These are phyloP conservation scores for Ciconia maguari DNA, from an alignment of 2,113 vertebrate species.

Conservation along the genomic window DNA sequence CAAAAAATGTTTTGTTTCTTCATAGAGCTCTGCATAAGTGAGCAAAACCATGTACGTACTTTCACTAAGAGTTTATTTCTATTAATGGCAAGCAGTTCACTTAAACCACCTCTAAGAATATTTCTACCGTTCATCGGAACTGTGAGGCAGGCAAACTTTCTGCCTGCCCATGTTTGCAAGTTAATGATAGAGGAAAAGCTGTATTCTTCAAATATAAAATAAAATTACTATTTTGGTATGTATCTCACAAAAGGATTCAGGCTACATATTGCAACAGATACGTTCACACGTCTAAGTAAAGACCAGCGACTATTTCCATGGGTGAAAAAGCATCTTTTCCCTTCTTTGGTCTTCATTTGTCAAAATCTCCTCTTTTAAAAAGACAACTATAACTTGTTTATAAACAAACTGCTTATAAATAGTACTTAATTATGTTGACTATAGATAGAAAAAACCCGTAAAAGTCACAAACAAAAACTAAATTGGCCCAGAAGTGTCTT, in stretches of 20 bases:
- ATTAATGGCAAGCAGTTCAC: not conserved
- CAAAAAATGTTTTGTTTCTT: not conserved
- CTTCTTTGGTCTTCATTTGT: not conserved
- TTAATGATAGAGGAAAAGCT: not conserved
- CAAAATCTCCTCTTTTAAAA: not conserved
- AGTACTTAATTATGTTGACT: not conserved
- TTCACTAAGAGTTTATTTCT: not conserved
- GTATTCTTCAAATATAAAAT: not conserved
- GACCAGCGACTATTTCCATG: not conserved
- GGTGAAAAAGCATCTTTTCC: not conserved
- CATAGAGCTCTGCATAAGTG: not conserved
- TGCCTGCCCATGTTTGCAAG: not conserved
- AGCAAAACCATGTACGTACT: not conserved
- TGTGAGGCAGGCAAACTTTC: not conserved
- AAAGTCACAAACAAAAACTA: not conserved
- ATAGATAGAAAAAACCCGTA: fast-evolving
- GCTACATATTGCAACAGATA: not conserved
- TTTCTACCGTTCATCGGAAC: not conserved
- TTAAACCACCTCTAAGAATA: not conserved
- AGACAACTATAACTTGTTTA: not conserved
- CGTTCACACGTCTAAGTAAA: not conserved
- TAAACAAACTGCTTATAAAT: not conserved
- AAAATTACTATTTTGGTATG: not conserved
- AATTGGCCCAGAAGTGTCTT: not conserved
- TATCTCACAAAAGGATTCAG: not conserved